Base-by-base conservation (phyloP, 92 coral and sea anemone species). In the Montipora capitata region DNA sequence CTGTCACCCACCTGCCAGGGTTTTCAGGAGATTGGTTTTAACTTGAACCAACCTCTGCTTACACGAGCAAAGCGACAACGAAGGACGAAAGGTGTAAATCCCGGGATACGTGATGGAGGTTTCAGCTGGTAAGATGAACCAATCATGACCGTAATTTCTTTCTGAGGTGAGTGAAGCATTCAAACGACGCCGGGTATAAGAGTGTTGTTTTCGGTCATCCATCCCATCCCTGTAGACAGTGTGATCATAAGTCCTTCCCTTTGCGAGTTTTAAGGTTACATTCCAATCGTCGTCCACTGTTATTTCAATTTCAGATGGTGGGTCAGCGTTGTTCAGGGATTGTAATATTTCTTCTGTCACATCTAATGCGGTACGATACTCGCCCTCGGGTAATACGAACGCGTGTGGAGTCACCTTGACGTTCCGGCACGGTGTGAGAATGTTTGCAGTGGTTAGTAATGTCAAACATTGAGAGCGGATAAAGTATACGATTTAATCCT, bases 391-490 rank as follows among this genome's bases (percentile, higher is more conserved):
- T 18, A 20, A 65, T 11, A 15, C 9, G 7, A 65, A 20, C 40
- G 11, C n/a, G 2, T 6, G 49, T 3, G n/a, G 51, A 35, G 2
- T 74, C 27, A 5, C 35, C 70, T 7, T 16, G 20, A 7, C 38
- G 62, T 49, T 59, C 16, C 1, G 51, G 27, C 11, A 49, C 0
- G 14, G 51, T 17, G 42, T 74, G 78, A 7, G 78, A 38, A 51
- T 74, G 78, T 4, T 74, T 15, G 7, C 63, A 74, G 51, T 74
- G 63, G 9, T 51, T n/a, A 20, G 64, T 58, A 17, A 74, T 58
- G 51, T 49, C 78, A 12, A 74, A 74, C 78, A 58, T 16, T 6
- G 62, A 74, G 4, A 74, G 51, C 20, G 62, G 78, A 20, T 74
- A 74, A 1, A 74, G 12, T 0, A 74, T 54, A 20, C 10, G 62